Conservation (phyloP, 2,888 invertebrate genomes). For the Cryptus viduatorius region DNA sequence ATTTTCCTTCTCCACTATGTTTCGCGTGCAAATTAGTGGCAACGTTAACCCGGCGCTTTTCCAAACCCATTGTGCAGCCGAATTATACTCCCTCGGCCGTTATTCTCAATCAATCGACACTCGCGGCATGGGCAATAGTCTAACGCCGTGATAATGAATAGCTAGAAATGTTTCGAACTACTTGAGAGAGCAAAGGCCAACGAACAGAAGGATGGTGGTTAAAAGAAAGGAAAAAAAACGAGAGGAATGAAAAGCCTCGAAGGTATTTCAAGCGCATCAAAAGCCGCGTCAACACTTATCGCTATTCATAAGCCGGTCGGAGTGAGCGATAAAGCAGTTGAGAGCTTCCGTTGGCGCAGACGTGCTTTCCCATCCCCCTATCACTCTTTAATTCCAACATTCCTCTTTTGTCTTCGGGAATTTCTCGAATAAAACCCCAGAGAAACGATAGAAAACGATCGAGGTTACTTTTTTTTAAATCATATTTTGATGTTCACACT, state of each 20-base stretch:
- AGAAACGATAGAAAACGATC: neutral
- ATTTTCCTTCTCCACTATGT: no score
- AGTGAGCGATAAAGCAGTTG: slow-evolving; percentile 53
- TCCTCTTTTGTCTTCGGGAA: slow-evolving; percentile 48
- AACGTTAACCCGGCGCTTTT: no score
- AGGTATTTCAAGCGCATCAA: slow-evolving; percentile 67
- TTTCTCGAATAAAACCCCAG: slow-evolving; percentile 27
- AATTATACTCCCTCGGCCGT: no score
- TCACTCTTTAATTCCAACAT: slow-evolving; percentile 13
- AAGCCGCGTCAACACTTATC: slow-evolving; percentile 71
- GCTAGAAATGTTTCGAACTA: neutral
- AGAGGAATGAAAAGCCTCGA: slow-evolving; percentile 45
- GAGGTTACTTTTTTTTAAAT: slow-evolving; percentile 14
- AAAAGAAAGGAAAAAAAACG: slow-evolving; percentile 15
- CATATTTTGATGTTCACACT: no score
- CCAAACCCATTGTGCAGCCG: no score
- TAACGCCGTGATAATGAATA: no score
- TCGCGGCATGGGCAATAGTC: no score
- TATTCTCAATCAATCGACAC: no score
- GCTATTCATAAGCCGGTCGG: slow-evolving; percentile 69
- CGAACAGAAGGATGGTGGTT: neutral
- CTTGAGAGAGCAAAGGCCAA: slow-evolving; percentile 19
- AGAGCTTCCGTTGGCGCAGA: slow-evolving; percentile 16
- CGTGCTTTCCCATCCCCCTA: slow-evolving; percentile 28
- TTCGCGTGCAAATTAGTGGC: no score